These are phyloP conservation scores for Zoroaster sp. DNA, from an alignment of 53 echinoderm and acorn worm species.

Conservation along the genomic window DNA sequence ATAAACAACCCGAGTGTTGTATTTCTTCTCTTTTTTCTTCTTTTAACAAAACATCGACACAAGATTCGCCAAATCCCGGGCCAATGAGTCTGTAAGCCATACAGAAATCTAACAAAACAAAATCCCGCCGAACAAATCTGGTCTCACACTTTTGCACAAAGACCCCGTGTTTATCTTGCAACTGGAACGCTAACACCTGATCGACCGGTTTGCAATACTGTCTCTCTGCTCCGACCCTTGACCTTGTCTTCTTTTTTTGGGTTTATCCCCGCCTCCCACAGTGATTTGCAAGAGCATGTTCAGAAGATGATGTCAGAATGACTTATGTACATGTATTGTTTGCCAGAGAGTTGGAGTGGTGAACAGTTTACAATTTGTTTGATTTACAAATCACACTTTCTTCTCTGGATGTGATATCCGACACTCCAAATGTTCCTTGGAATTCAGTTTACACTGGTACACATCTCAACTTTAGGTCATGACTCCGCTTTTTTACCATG, in stretches of 20 bases:
- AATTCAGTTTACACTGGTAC: no score
- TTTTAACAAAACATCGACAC: neutral
- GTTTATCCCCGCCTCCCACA: slow-evolving; percentile 12
- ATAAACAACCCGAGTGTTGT: neutral
- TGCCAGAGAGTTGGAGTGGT: neutral
- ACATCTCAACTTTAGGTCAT: no score
- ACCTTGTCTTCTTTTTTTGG: neutral
- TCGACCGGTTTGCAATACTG: neutral
- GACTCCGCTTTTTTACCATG: no score
- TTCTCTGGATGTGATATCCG: neutral
- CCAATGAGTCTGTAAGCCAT: slow-evolving; percentile 10
- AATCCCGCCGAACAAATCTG: neutral
- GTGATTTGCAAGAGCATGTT: neutral
- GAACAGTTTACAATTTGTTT: neutral
- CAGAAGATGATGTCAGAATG: neutral
- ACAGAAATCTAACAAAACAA: slow-evolving; percentile 23
- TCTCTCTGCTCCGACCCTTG: neutral
- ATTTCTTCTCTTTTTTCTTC: neutral
- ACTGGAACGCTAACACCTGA: neutral
- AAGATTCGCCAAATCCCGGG: neutral
- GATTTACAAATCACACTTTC: neutral
- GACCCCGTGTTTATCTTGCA: neutral
- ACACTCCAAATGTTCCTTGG: no score
- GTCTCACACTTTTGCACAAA: neutral
- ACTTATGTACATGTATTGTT: neutral